A percentile compares a stretch with the other conserved stretches of the same genome.
These are phyloP conservation scores for Eolophus roseicapilla DNA, from an alignment of 2,113 vertebrate species.

Conservation along the genomic window DNA sequence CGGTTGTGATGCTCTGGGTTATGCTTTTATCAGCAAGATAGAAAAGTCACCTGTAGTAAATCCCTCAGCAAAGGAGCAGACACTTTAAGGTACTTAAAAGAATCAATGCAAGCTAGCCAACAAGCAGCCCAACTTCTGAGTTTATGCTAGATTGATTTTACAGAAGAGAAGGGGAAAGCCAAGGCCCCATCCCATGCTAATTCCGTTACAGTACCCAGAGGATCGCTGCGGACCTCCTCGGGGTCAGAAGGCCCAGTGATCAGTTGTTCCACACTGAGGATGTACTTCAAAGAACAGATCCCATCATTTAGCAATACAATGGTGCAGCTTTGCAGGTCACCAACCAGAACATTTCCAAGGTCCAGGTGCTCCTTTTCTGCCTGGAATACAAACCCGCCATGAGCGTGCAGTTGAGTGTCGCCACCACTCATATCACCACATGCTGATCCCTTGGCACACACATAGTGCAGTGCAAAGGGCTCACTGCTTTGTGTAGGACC, in stretches of 20 bases:
- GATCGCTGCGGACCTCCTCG: slow-evolving; percentile 10
- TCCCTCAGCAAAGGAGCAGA: background rate
- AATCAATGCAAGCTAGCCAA: background rate
- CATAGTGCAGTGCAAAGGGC: background rate
- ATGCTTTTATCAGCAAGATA: background rate
- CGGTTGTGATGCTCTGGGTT: background rate
- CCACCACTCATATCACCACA: background rate
- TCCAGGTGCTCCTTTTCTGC: slow-evolving; percentile 75
- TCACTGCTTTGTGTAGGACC: background rate
- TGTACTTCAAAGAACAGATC: slow-evolving; percentile 80
- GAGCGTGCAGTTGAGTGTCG: accelerated
- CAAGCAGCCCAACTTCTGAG: background rate
- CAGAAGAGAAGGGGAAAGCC: background rate
- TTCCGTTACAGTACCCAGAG: slow-evolving; percentile 72
- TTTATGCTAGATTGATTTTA: background rate
- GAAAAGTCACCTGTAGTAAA: background rate
- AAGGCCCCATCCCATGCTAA: background rate
- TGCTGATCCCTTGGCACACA: background rate
- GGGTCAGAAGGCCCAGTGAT: slow-evolving; percentile 43
- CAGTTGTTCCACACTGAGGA: slow-evolving; percentile 78
- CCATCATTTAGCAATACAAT: slow-evolving; percentile 84
- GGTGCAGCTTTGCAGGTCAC: slow-evolving; percentile 69
- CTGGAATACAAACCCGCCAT: slow-evolving; percentile 63
- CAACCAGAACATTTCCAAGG: slow-evolving; percentile 81
- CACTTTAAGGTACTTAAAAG: background rate